Base-by-base conservation (phyloP, 1,140 invertebrate genomes). In the Matsumurasca onukii region DNA sequence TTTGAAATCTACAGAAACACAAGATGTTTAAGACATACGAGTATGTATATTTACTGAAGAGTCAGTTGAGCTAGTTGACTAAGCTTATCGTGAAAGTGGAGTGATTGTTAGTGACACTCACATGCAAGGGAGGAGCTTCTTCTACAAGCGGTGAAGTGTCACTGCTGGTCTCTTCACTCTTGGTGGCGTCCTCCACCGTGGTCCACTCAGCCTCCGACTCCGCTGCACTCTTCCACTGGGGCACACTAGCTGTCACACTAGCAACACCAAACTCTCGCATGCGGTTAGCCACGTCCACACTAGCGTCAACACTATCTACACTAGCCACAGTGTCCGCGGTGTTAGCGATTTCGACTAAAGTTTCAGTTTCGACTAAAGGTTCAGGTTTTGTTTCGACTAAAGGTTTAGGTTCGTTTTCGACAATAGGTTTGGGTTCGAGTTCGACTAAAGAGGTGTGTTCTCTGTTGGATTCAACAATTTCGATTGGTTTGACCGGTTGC, bases 121-220 rank as follows among this genome's bases (percentile, higher is more conserved):
- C 55, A 59, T 59, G 49, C 49, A 52, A 24, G 49, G 49, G 49
- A 12, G 49, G 49, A 13, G 22, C 5, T 12, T 52, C 49, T 22
- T 52, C 49, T 12, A 22, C 49, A 13, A 52, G 49, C 5, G 12
- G 49, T 5, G 55, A 59, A 59, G 15, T 59, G 15, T 24, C 30
- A 22, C 5, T n/a, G n/a, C n/a, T n/a, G n/a, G n/a, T 63, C 22
- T 64, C 59, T 3, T 64, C 31, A n/a, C 59, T 59, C 55, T 59
- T 69, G 0, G 59, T 63, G n/a, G 69, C 71, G 25, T 72, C 71
- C 24, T 70, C 73, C 15, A 72, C 73, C 9, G 73, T 72, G 29
- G 57, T 71, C 73, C 73, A 74, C 22, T 68, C 69, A 24, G 24
- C 30, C 2, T 9, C 55, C 9, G 30, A n/a, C n/a, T n/a, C n/a